Base-by-base conservation (phyloP, 2,113 vertebrate genomes). In the Potamarius usumacintae region DNA sequence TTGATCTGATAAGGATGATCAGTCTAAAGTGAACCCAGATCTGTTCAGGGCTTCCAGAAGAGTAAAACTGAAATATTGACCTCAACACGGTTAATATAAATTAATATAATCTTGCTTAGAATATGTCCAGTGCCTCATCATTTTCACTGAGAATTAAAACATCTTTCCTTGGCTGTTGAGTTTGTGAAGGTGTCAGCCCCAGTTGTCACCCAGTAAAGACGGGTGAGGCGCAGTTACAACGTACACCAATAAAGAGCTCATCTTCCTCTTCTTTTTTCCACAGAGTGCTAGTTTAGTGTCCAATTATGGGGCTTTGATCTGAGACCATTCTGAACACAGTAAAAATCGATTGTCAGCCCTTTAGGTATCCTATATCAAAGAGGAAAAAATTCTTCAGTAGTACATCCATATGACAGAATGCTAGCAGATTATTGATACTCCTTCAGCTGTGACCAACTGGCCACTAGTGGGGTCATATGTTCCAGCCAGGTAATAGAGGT, bases 401-500 rank as follows among this genome's bases (percentile, higher is more conserved):
- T 88, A 88, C 80, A 76, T 90, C 86, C 82, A 67, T 52, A 53
- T 48, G 90, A 65, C 57, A 88, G 52, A 87, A 85, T 9, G 6
- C 94, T 96, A 99, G 93, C 97, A 97, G 90, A 98, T 94, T 87
- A 98, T 94, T 86, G 97, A 96, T 89, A 97, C 95, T 30, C 98
- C 98, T 0, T 99, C 97, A 0, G 96, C 96, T 0, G 97, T 96
- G 91, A 98, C 96, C 90, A 99, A 95, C 92, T 97, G 97, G 57
- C 98, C 97, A 0, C 96, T 98, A 90, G 97, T 97, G 25, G 98
- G 98, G 92, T 99, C 98, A 0, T 99, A 99, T 90, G 96, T 97
- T 85, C 98, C 98, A 0, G 98, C 98, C 95, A 97, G 95, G 94
- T 98, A 99, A 93, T 99, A 99, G 34, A 99, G 96, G 94, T 99